Evolutionary conservation across 2,113 vertebrate genomes (phyloP).

Genomic region (Podiceps cristatus): DNA sequence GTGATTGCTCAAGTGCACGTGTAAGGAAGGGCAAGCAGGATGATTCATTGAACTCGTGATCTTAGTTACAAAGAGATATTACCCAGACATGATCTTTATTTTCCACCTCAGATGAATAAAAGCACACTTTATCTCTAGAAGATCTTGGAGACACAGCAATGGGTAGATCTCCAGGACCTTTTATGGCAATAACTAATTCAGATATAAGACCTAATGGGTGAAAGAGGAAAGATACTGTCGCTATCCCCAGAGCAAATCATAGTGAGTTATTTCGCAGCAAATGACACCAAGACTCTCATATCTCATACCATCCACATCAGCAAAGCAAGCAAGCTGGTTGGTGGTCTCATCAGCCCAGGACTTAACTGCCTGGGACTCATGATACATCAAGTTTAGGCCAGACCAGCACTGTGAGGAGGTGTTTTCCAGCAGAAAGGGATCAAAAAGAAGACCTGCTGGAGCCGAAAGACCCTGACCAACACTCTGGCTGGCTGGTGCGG

Average conservation of each 20-base stretch:
- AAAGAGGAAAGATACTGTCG: not conserved
- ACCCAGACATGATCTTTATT: not conserved
- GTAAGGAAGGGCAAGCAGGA: not conserved
- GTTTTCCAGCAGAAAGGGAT: not conserved
- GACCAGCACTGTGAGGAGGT: not conserved
- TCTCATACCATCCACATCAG: not conserved
- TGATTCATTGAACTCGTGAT: not conserved
- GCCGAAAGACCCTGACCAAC: not conserved
- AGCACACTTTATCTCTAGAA: not conserved
- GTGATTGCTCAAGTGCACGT: not conserved
- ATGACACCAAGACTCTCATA: not conserved
- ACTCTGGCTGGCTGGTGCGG: not conserved
- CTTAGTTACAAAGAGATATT: not conserved
- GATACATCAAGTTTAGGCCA: not conserved
- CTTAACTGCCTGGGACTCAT: not conserved
- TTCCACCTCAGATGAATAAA: not conserved
- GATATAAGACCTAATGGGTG: not conserved
- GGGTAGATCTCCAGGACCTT: not conserved
- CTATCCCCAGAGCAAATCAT: not conserved
- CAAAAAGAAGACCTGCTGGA: not conserved
- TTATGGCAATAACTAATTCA: not conserved
- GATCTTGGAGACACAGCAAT: not conserved
- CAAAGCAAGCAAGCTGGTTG: not conserved
- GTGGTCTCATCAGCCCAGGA: accelerated
- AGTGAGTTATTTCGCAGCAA: not conserved